A percentile compares a stretch with the other conserved stretches of the same genome.
These are phyloP conservation scores for Campodea augens DNA, from an alignment of 1,140 invertebrate species.

Conservation along the genomic window DNA sequence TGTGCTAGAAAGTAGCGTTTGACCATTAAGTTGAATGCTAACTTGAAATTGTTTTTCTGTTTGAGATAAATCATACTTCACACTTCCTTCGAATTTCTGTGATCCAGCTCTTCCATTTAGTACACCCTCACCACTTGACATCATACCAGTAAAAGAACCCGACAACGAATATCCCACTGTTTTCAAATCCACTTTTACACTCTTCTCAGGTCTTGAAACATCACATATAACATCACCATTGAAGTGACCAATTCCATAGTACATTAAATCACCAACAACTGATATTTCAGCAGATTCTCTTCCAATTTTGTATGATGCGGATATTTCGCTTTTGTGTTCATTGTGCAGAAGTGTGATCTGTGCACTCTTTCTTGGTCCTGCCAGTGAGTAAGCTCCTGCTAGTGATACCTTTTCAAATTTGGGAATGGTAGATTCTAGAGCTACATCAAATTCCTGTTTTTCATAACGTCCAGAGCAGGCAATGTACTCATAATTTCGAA, in stretches of 20 bases:
- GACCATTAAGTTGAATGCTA: too few species aligned
- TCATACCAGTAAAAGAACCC: too few species aligned
- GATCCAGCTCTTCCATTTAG: too few species aligned
- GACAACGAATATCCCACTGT: background rate
- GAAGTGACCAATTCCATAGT: background rate
- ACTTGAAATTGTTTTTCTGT: too few species aligned
- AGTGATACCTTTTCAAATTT: background rate
- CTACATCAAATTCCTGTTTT: constrained; percentile 1
- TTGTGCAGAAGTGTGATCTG: background rate
- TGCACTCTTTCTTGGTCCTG: background rate
- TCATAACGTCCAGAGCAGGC: background rate
- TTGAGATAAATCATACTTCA: too few species aligned
- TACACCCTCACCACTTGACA: too few species aligned
- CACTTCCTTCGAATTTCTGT: too few species aligned
- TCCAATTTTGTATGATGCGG: background rate
- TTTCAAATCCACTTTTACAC: background rate
- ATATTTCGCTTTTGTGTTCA: background rate
- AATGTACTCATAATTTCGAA: constrained; percentile 3
- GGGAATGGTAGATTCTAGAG: constrained; percentile 5
- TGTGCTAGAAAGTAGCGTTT: too few species aligned
- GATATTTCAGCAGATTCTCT: background rate
- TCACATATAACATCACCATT: constrained; percentile 4
- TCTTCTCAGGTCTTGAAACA: background rate
- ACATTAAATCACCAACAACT: background rate
- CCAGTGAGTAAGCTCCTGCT: background rate